Evolutionary conservation across 2,113 vertebrate species (phyloP).

Genomic region (Hemichromis elongatus): DNA sequence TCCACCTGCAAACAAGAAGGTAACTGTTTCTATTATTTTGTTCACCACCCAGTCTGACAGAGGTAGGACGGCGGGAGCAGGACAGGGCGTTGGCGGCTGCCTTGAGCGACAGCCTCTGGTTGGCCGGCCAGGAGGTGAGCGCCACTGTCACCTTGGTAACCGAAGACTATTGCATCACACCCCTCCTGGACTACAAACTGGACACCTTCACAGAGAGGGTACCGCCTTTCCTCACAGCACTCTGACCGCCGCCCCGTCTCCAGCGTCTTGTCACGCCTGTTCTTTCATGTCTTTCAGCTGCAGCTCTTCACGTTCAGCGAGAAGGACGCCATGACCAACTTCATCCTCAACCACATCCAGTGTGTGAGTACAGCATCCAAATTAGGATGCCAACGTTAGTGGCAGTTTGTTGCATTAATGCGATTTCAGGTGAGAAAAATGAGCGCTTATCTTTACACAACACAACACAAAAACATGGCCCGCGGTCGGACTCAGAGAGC

Average conservation of each 20-base stretch:
- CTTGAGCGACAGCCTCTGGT: conserved; percentile 80
- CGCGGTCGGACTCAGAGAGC: rapidly evolving
- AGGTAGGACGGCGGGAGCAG: conserved; percentile 65
- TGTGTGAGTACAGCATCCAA: conserved; percentile 71
- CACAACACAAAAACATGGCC: not conserved
- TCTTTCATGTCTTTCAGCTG: conserved; percentile 63
- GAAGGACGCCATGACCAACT: conserved; percentile 73
- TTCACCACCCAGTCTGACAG: conserved; percentile 62
- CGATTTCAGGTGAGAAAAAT: not conserved
- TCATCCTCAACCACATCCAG: conserved; percentile 78
- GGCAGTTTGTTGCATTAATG: not conserved
- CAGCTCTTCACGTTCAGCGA: conserved; percentile 79
- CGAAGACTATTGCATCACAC: conserved; percentile 15
- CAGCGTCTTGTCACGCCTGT: not conserved
- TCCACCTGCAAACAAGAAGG: not conserved
- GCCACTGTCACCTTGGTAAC: conserved; percentile 72
- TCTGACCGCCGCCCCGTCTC: rapidly evolving
- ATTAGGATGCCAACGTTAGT: not conserved
- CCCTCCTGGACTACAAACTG: conserved; percentile 53
- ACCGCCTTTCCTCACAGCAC: not conserved
- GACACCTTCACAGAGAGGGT: conserved; percentile 76
- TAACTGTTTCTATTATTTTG: not conserved
- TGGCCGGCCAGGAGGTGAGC: conserved; percentile 69
- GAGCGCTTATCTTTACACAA: not conserved
- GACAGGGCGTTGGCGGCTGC: conserved; percentile 58